A percentile compares a stretch with the other conserved stretches of the same genome.
Evolutionary conservation across 1,140 invertebrate species (phyloP).

Genomic region (Trypoxylus dichotomus): DNA sequence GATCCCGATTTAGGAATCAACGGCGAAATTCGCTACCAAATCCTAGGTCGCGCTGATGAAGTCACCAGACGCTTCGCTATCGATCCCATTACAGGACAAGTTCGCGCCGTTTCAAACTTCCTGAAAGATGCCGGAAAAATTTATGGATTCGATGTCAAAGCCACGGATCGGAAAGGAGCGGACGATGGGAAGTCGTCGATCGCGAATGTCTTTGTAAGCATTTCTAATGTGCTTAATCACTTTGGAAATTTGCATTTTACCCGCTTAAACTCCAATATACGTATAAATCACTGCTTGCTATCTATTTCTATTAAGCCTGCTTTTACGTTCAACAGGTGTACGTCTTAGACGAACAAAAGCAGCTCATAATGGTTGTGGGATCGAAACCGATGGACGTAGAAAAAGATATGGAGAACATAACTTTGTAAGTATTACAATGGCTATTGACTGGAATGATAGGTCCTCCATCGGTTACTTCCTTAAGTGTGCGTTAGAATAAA

Average conservation of each 20-base stretch:
- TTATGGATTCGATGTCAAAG: conserved; percentile 86
- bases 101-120: conserved; percentile 70
- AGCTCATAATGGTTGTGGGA: conserved; percentile 76
- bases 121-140: conserved; percentile 69
- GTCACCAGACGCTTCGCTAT: conserved; percentile 67
- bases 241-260: not conserved
- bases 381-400: conserved; percentile 76
- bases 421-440: conserved; percentile 55
- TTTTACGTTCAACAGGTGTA: conserved; percentile 65
- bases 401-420: conserved; percentile 68
- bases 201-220: conserved; percentile 78
- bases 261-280: not conserved
- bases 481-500: too few relatives aligned
- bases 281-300: not conserved
- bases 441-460: not conserved
- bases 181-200: conserved; percentile 79
- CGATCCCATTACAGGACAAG: conserved; percentile 71
- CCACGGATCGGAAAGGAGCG: conserved; percentile 74
- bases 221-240: not conserved
- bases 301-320: not conserved
- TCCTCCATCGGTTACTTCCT: too few relatives aligned
- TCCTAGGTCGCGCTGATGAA: conserved; percentile 67
- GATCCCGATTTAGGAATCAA: conserved; percentile 77
- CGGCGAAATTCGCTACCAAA: conserved; percentile 77
- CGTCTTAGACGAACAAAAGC: conserved; percentile 77